Evolutionary conservation across 2,797 vertebrate species (phyloP).

Genomic region (Babyrousa celebensis): DNA sequence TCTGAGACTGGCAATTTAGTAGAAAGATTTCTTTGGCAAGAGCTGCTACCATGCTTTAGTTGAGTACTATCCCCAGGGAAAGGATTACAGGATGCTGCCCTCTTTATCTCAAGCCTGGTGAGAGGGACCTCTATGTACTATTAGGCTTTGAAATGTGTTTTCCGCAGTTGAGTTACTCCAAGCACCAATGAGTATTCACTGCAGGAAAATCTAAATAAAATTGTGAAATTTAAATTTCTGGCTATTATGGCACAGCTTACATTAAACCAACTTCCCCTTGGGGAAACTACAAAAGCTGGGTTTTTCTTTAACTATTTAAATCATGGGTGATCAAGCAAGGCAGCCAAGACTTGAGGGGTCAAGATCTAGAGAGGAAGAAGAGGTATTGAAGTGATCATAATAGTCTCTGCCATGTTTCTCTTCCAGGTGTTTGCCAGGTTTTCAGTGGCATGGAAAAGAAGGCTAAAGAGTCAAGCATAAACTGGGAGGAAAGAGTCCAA

Average conservation of each 20-base stretch:
- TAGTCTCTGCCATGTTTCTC: neutral
- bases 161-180: neutral
- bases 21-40: neutral
- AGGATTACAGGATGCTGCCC: neutral
- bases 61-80: neutral
- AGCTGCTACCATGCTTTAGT: neutral
- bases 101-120: neutral
- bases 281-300: neutral
- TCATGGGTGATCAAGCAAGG: neutral
- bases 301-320: neutral
- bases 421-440: neutral
- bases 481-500: neutral
- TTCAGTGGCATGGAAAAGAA: neutral
- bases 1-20: neutral
- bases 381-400: neutral
- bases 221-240: neutral
- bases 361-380: conserved; percentile 11
- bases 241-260: neutral
- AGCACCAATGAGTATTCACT: neutral
- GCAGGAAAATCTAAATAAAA: neutral
- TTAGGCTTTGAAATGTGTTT: neutral
- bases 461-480: neutral
- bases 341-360: neutral
- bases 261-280: neutral
- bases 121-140: neutral